Conservation (phyloP, 2,113 vertebrate genomes). For the Tachysurus fulvidraco region DNA sequence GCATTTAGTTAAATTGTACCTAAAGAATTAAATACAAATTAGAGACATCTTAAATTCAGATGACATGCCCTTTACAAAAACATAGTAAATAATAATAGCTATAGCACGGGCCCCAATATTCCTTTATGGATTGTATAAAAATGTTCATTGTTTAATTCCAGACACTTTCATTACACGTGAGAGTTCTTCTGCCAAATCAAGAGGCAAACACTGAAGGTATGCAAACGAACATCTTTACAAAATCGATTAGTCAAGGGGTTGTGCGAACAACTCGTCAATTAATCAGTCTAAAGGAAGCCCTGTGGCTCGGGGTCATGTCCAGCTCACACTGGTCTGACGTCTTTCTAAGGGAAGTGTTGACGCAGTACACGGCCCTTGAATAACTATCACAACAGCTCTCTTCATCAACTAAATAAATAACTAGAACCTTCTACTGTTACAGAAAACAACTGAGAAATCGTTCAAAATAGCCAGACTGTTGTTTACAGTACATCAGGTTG, state of each 20-base stretch:
- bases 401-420: not conserved
- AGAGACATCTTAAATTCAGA: not conserved
- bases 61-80: not conserved
- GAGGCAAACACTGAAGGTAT: not conserved
- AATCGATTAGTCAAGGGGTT: slow-evolving; percentile 9
- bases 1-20: not conserved
- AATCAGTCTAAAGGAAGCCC: slow-evolving; percentile 5
- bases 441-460: not conserved
- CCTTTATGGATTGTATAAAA: not conserved
- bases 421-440: not conserved
- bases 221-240: not conserved
- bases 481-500: not conserved
- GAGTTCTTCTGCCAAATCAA: not conserved
- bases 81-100: not conserved
- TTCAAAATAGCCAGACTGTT: not conserved
- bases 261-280: not conserved
- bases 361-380: not conserved
- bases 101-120: not conserved
- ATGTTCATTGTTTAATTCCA: not conserved
- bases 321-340: slow-evolving; percentile 10
- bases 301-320: slow-evolving; percentile 10
- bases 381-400: no score
- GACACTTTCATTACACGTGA: not conserved
- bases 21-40: not conserved
- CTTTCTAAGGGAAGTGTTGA: slow-evolving; percentile 21